Conservation (phyloP, 2,888 invertebrate genomes). For the Phymatocera aterrima region DNA sequence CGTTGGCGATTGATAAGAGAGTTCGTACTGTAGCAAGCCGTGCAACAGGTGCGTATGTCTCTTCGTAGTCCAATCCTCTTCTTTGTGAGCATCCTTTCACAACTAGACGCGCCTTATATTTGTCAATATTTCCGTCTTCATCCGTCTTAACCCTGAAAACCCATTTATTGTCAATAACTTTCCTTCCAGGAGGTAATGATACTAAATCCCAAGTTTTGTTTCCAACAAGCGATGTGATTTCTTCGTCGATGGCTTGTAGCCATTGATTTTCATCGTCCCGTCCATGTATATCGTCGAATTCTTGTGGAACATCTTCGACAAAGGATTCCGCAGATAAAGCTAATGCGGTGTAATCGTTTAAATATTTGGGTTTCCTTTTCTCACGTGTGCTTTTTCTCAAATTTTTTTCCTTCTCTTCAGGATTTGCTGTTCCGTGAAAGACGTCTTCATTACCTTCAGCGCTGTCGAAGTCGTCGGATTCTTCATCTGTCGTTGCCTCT, state of each 20-base stretch:
- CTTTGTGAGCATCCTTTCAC: slow-evolving; percentile 56
- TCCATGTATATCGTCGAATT: slow-evolving; percentile 34
- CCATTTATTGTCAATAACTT: slow-evolving; percentile 17
- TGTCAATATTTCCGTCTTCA: background rate
- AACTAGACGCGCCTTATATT: slow-evolving; percentile 58
- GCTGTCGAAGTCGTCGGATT: too few relatives aligned
- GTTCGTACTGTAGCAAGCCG: slow-evolving; percentile 48
- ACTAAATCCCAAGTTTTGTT: slow-evolving; percentile 10
- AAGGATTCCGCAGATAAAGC: slow-evolving; percentile 45
- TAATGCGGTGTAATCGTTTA: background rate
- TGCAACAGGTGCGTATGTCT: slow-evolving; percentile 63
- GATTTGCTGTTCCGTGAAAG: too few relatives aligned
- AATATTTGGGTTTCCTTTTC: background rate
- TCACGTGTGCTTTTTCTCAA: too few relatives aligned
- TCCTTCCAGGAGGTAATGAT: background rate
- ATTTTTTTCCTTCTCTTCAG: too few relatives aligned
- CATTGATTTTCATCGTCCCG: slow-evolving; percentile 47
- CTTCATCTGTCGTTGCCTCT: too few relatives aligned
- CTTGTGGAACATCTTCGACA: slow-evolving; percentile 48
- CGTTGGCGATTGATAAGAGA: background rate
- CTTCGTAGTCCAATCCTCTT: slow-evolving; percentile 58
- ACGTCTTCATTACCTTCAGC: too few relatives aligned
- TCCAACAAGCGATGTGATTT: slow-evolving; percentile 41
- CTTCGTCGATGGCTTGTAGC: slow-evolving; percentile 53
- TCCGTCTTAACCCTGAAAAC: background rate